phyloP scores from a whole-genome alignment of 2,113 vertebrate species.

The Lophura nycthemera region DNA sequence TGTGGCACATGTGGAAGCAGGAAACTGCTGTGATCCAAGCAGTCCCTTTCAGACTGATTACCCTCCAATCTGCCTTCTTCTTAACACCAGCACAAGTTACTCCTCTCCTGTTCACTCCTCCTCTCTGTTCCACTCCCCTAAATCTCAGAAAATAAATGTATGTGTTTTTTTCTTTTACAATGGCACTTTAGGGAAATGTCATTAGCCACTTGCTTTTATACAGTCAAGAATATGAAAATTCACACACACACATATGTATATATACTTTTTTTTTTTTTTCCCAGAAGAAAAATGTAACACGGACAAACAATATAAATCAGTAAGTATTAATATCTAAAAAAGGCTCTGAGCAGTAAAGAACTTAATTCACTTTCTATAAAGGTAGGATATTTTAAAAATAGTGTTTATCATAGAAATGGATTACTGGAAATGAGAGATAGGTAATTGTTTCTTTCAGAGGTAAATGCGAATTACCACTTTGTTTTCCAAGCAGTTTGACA shows the following conservation, averaged over 20 bases:
- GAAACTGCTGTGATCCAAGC: not conserved
- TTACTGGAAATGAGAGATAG: slow-evolving; percentile 45
- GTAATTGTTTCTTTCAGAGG: slow-evolving; percentile 67
- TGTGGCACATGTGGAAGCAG: not conserved
- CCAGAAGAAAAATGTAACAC: not conserved
- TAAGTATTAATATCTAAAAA: not conserved
- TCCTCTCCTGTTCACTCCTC: not conserved
- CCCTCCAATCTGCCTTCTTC: not conserved
- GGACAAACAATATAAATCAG: not conserved
- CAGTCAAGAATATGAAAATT: not conserved
- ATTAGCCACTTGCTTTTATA: not conserved
- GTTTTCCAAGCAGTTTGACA: slow-evolving; percentile 69
- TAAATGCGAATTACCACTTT: slow-evolving; percentile 71
- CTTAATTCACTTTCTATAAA: not conserved
- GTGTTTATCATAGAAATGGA: slow-evolving; percentile 29
- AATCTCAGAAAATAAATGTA: not conserved
- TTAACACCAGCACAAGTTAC: not conserved
- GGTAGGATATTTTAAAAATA: not conserved
- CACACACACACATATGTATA: not conserved
- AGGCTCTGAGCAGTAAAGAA: slow-evolving; percentile 30
- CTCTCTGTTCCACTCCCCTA: too few relatives aligned
- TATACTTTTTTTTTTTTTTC: not conserved
- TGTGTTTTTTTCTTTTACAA: not conserved
- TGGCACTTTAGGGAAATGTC: not conserved
- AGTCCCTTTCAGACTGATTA: not conserved